Conservation (phyloP, 2,797 vertebrate species). For the Gallinago stenura region DNA sequence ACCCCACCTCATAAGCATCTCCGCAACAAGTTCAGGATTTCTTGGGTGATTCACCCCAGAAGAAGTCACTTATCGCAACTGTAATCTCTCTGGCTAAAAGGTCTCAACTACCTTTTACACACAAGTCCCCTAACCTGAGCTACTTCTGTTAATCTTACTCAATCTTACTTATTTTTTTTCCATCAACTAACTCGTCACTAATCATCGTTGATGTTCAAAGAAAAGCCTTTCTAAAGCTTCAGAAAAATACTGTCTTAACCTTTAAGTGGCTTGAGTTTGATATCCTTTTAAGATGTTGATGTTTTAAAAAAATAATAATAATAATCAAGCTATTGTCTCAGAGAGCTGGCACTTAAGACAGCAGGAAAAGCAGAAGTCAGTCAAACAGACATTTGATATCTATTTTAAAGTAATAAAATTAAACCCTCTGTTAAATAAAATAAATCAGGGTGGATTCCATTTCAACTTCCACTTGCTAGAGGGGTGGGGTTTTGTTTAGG, state of each 20-base stretch:
- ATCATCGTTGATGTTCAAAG: background rate
- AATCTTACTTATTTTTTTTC: background rate
- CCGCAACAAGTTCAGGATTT: background rate
- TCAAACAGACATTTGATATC: background rate
- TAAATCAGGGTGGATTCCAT: background rate
- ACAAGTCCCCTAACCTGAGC: background rate
- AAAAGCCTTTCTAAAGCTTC: background rate
- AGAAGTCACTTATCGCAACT: background rate
- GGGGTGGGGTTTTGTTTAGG: background rate
- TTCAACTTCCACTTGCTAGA: background rate
- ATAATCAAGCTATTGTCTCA: background rate
- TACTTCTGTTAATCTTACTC: background rate
- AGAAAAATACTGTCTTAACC: background rate
- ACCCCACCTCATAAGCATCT: rapidly evolving
- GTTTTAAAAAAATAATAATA: background rate
- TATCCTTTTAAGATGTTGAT: background rate
- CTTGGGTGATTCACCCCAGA: background rate
- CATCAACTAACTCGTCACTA: background rate
- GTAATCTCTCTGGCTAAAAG: background rate
- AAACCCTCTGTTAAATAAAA: background rate
- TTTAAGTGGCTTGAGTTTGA: background rate
- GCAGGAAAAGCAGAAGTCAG: background rate
- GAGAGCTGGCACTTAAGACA: background rate
- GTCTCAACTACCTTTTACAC: background rate
- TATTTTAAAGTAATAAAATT: background rate